These are phyloP conservation scores for Altica lythri DNA, from an alignment of 2,888 invertebrate species.

Conservation along the genomic window DNA sequence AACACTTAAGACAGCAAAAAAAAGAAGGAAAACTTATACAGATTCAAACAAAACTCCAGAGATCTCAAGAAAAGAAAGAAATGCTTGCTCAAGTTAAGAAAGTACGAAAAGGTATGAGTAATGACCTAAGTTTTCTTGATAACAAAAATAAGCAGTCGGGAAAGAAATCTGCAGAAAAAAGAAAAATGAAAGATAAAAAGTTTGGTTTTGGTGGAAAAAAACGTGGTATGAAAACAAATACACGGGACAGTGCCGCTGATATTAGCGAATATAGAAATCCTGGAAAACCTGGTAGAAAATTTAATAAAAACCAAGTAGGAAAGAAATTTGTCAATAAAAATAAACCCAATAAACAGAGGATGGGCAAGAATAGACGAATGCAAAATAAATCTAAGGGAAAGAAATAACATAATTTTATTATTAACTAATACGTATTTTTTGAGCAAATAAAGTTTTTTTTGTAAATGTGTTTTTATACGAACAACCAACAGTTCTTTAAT, in stretches of 20 bases:
- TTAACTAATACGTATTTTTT: too few relatives aligned
- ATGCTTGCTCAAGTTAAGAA: conserved; percentile 93
- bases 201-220: conserved; percentile 97
- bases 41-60: conserved; percentile 80
- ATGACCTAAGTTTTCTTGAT: conserved; percentile 81
- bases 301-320: conserved; percentile 32
- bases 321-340: conserved; percentile 34
- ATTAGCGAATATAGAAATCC: conserved; percentile 62
- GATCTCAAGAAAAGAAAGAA: conserved; percentile 88
- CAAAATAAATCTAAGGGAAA: conserved; percentile 53
- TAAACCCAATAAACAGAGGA: conserved; percentile 59
- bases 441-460: too few relatives aligned
- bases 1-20: conserved; percentile 85
- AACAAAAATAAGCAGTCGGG: conserved; percentile 55
- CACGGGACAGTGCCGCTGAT: conserved; percentile 75
- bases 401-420: conserved; percentile 18
- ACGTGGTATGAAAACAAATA: conserved; percentile 85
- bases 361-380: conserved; percentile 59
- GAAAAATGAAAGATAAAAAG: conserved; percentile 77
- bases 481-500: too few relatives aligned
- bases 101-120: conserved; percentile 79
- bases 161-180: conserved; percentile 58
- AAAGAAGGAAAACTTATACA: conserved; percentile 91
- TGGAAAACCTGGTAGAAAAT: conserved; percentile 44
- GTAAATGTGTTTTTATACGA: too few relatives aligned